Conservation (phyloP, 92 coral and sea anemone genomes). For the Hydrozoanthus gracilis region DNA sequence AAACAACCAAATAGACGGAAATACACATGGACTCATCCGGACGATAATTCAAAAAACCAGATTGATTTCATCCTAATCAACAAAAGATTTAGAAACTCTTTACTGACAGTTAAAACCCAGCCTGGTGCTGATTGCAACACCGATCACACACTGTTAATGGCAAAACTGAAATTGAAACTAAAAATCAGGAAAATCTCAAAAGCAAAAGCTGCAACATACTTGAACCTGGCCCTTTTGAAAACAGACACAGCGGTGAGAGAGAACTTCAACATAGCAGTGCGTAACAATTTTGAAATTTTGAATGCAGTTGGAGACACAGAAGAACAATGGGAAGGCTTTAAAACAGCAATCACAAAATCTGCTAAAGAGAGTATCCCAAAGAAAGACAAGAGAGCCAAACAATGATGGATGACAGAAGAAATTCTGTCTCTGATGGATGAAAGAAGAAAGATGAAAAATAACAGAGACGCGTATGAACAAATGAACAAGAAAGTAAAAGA, state of each 20-base stretch:
- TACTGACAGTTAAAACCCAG: background rate
- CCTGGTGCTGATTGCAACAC: background rate
- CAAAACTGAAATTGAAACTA: background rate
- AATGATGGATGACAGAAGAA: conserved; percentile 1
- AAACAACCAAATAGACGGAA: background rate
- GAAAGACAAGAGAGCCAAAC: background rate
- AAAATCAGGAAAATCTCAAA: background rate
- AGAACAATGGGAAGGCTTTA: background rate
- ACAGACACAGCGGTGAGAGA: background rate
- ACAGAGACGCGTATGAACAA: background rate
- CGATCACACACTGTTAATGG: background rate
- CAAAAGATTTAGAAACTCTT: background rate
- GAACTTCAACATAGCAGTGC: background rate
- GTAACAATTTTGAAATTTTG: background rate
- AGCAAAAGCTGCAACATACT: background rate
- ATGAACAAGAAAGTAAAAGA: background rate
- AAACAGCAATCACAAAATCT: background rate
- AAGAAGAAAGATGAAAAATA: background rate
- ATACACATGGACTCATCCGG: background rate
- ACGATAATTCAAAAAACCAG: background rate
- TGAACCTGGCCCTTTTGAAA: background rate
- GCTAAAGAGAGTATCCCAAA: background rate
- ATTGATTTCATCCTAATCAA: background rate
- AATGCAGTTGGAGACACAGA: background rate
- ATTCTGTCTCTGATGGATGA: conserved; percentile 8